phyloP scores from a whole-genome alignment of 2,113 vertebrate species.

The Epinephelus fuscoguttatus region DNA sequence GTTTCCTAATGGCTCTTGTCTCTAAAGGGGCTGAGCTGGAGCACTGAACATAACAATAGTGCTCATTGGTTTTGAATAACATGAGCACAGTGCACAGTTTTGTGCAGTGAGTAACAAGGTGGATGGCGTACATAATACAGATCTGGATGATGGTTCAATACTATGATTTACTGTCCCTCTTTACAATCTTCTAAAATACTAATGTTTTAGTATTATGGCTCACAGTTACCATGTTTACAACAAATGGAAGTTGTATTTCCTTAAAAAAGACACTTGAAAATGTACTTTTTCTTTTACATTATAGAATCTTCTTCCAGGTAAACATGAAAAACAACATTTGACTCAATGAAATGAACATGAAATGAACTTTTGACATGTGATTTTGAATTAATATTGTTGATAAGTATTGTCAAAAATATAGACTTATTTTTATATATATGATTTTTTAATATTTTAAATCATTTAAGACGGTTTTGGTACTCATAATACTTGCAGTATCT shows the following conservation, averaged over 20 bases:
- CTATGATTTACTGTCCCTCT: slow-evolving; percentile 3
- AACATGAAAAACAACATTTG: neutral
- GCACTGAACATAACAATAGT: slow-evolving; percentile 24
- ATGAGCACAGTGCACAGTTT: slow-evolving; percentile 1
- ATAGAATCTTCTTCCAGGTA: neutral
- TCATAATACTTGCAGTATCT: too few relatives aligned
- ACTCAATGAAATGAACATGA: neutral
- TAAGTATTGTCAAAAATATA: neutral
- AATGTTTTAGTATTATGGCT: too few relatives aligned
- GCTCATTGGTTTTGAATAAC: slow-evolving; percentile 37
- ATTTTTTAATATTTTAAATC: too few relatives aligned
- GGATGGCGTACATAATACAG: neutral
- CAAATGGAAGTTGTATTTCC: neutral
- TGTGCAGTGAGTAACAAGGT: slow-evolving; percentile 21
- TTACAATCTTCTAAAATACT: slow-evolving; percentile 1
- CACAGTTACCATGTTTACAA: neutral
- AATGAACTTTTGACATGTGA: neutral
- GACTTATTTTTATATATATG: too few relatives aligned
- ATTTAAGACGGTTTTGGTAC: too few relatives aligned
- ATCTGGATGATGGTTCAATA: neutral
- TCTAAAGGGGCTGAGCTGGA: slow-evolving; percentile 52
- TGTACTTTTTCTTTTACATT: neutral
- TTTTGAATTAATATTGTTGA: neutral
- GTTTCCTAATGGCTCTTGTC: slow-evolving; percentile 70
- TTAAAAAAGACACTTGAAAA: neutral